A percentile compares a stretch with the other conserved stretches of the same genome.
Evolutionary conservation across 2,113 vertebrate species (phyloP).

Genomic region (Ranitomeya variabilis): DNA sequence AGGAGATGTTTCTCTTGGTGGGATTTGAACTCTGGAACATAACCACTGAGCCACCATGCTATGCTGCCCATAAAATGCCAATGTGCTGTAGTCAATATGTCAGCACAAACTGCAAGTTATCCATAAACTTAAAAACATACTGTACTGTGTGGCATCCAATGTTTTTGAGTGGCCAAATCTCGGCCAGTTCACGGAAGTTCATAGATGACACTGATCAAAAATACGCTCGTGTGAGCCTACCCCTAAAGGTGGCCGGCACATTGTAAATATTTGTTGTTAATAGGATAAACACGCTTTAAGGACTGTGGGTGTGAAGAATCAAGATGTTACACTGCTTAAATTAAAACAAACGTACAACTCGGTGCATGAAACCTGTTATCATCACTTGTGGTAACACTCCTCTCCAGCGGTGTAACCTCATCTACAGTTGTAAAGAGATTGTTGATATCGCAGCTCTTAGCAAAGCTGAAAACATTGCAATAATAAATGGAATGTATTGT

Average conservation of each 20-base stretch:
- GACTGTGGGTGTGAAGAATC: neutral
- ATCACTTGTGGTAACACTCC: slow-evolving; percentile 18
- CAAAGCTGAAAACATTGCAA: neutral
- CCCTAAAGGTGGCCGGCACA: neutral
- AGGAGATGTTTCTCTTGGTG: no score
- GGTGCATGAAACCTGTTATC: neutral
- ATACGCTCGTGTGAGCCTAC: neutral
- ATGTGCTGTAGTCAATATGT: no score
- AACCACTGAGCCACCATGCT: no score
- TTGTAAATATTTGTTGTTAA: neutral
- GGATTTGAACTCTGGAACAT: no score
- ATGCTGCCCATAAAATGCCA: no score
- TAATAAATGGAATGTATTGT: neutral
- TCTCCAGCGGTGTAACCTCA: neutral
- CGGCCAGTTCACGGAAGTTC: no score
- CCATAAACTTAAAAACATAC: no score
- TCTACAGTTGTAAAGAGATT: slow-evolving; percentile 6
- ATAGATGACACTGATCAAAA: no score
- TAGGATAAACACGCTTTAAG: neutral
- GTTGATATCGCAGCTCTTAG: slow-evolving; percentile 13
- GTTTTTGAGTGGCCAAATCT: no score
- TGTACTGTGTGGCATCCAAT: no score
- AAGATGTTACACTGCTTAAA: neutral
- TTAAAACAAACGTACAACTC: neutral
- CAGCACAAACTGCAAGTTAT: no score